Conservation (phyloP, 92 coral and sea anemone genomes). For the Umimayanthus kanabou region DNA sequence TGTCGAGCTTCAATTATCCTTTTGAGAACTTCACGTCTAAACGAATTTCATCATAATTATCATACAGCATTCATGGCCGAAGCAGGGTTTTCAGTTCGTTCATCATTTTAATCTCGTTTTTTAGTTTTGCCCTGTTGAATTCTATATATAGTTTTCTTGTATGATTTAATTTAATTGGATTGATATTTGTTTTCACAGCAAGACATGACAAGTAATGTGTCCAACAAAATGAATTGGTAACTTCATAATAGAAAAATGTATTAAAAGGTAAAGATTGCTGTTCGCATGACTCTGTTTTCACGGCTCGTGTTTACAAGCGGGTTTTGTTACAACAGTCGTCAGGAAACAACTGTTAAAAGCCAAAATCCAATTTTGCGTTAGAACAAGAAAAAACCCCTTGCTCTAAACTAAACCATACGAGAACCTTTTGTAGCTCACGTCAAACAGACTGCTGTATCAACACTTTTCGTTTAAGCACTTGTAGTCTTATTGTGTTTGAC, state of each 20-base stretch:
- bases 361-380: too few species aligned
- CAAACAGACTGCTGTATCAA: neutral
- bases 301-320: neutral
- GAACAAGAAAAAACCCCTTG: neutral
- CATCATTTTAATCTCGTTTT: too few species aligned
- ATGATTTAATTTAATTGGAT: neutral
- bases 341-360: neutral
- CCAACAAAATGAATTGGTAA: constrained; percentile 3
- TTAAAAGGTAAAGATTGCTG: too few species aligned
- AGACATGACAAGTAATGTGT: neutral
- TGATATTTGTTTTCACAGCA: neutral
- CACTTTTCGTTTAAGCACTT: neutral
- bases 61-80: neutral
- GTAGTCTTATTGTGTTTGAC: neutral
- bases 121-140: too few species aligned
- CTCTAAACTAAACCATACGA: neutral
- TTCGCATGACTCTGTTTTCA: neutral
- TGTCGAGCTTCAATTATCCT: too few species aligned
- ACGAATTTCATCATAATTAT: too few species aligned
- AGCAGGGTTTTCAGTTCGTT: neutral
- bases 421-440: neutral
- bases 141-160: too few species aligned
- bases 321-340: neutral
- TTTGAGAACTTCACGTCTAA: too few species aligned
- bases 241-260: neutral